Evolutionary conservation across 2,113 vertebrate species (phyloP), one percentile per base, ranked within the genome.

Genomic region (Phylloscopus trochiloides): DNA sequence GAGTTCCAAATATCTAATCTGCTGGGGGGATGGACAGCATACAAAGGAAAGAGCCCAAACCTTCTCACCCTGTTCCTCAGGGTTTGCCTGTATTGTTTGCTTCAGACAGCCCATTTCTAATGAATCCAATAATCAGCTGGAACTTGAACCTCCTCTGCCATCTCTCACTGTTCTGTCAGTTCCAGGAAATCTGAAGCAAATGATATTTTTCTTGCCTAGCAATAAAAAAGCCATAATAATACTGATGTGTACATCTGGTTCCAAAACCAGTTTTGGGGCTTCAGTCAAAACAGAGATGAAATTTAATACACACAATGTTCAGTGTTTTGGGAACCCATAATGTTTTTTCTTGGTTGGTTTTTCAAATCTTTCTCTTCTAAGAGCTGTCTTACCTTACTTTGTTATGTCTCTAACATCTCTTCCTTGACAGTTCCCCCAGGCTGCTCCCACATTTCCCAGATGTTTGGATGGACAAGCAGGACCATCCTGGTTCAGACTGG

Each of bases 111-210:
- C 45, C 76, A 36, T 74, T 93, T 91, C 80, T 96, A 87, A 79
- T 43, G 38, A 89, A 91, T 92, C 82, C 73, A 93, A 57, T 86
- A 89, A 94, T 90, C 93, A 82, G 36, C 70, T 84, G 82, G 63
- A 94, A 91, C 62, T 85, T 43, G 55, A 94, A 91, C 74, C 52
- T 54, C 43, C 81, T 87, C 71, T 94, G 78, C 92, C 95, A 79
- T 88, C 84, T 91, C 70, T 76, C 88, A 32, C 58, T 81, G 68
- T 88, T 93, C 92, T 85, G 94, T 55, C 78, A 73, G 71, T 96
- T 96, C 93, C 88, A 95, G 86, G 83, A 90, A 91, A 94, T 77
- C 50, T 73, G 43, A 85, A 81, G 85, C 40, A 96, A 95, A 88
- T 47, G 0, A 34, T 84, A 80, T 83, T 95, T 89, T 88, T 93